Base-by-base conservation (phyloP, 1,140 invertebrate species). In the Drosophila watanabei region DNA sequence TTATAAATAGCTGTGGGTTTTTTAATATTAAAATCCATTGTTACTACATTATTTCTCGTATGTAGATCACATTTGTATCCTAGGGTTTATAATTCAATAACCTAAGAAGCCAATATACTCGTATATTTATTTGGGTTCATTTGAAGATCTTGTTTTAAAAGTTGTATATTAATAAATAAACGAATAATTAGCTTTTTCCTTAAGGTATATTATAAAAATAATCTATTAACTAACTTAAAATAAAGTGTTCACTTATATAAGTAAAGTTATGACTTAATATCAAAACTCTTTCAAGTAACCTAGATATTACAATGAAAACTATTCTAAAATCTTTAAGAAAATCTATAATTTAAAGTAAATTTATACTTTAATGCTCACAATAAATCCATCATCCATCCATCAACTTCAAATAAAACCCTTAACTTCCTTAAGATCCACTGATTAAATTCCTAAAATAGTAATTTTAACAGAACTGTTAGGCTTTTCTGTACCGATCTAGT, bases 391-490 rank as follows among this genome's bases (percentile, higher is more conserved):
- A 2, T 20, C 20, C 2, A 37, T 24, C 10, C 16, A 54, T 20
- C 8, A 54, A 35, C 30, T 20, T 0, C 0, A 35, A 35, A 6
- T 37, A 14, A 54, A 5, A 16, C 2, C 4, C 32, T 3, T 5
- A 32, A 16, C 28, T 59, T 8, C 10, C 33, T n/a, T 7, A n/a
- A 28, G 20, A 45, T 45, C 1, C 13, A 10, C 18, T 65, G 37
- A 65, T 65, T 62, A 33, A 43, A 43, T 65, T 43, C 30, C 63
- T 33, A 13, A 65, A 39, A 61, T 43, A 33, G 1, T 16, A 10
- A 7, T 20, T 16, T 52, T 69, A 80, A 72, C 79, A 82, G 57
- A 11, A n/a, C 33, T 75, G 59, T 51, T 48, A 32, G 2, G 37
- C 30, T 43, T 48, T 33, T 52, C 20, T 28, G 14, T 13, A 2